Conservation (phyloP, 2,888 invertebrate species). For the Stegana nigrithorax region DNA sequence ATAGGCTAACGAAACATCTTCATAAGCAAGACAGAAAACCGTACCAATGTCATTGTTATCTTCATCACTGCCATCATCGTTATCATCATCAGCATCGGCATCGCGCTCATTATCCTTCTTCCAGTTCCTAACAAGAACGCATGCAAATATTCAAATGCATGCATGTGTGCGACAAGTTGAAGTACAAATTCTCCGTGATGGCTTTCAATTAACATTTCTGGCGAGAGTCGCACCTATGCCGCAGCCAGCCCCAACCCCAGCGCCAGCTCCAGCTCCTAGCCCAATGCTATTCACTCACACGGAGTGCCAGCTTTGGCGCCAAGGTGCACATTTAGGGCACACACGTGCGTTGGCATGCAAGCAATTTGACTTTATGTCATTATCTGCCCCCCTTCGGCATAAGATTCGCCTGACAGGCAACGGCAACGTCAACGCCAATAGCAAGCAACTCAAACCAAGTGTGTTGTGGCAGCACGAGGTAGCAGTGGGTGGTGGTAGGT, state of each 20-base stretch:
- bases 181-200: too few relatives aligned
- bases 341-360: conserved; percentile 15
- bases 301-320: background rate
- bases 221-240: too few relatives aligned
- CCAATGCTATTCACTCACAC: background rate
- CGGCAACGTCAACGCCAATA: background rate
- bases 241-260: conserved; percentile 1
- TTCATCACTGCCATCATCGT: too few relatives aligned
- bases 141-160: too few relatives aligned
- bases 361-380: conserved; percentile 55
- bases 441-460: background rate
- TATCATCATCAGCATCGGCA: too few relatives aligned
- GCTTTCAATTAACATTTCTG: conserved; percentile 52
- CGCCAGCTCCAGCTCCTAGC: background rate
- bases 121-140: too few relatives aligned
- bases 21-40: too few relatives aligned
- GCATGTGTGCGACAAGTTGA: too few relatives aligned
- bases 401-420: background rate
- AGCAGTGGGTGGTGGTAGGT: background rate
- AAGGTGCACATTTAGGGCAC: background rate
- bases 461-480: background rate
- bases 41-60: too few relatives aligned
- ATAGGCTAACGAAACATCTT: too few relatives aligned
- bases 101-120: too few relatives aligned
- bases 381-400: conserved; percentile 37